Base-by-base conservation (phyloP, 2,113 vertebrate species). In the Sitta europaea region DNA sequence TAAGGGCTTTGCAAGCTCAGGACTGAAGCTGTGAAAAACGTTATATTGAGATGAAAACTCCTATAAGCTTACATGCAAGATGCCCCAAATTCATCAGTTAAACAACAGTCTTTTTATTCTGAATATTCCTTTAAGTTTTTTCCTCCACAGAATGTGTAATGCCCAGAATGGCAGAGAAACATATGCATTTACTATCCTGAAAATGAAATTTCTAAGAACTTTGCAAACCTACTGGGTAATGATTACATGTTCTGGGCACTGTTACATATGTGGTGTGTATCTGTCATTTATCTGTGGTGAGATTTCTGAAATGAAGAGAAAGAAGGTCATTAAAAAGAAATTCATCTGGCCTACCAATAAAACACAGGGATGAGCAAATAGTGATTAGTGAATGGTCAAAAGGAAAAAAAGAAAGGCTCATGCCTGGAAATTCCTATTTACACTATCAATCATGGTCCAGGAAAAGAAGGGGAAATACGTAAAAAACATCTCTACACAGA, bases 291-390 rank as follows among this genome's bases (percentile, higher is more conserved):
- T 91, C 80, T 90, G 80, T 1, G 81, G 84, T 79, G 71, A 96
- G 66, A 82, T 45, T 94, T 92, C 77, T 85, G 84, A 88, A 66
- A 82, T 61, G 54, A 87, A 86, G 48, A 92, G 89, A 92, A 87
- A 92, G 57, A 45, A 65, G 19, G n/a, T 23, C 27, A 88, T 92
- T 90, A 94, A 85, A 93, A 96, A 83, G 75, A 92, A 92, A 95
- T 95, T 95, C 14, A 47, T 95, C 86, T 87, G 70, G 73, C 45
- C 94, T 91, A 91, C 76, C 45, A 85, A 78, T 9, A 88, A 89
- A 94, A 90, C 35, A 65, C 54, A 91, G 74, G 35, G 73, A 96
- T 87, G 75, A 92, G 54, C 54, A 96, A 96, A 84, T 38, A 85
- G 74, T 66, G 74, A 91, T 92, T 88, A 95, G 62, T 68, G 53